Evolutionary conservation across 2,797 vertebrate species (phyloP).

Genomic region (Onychomys leucogaster): DNA sequence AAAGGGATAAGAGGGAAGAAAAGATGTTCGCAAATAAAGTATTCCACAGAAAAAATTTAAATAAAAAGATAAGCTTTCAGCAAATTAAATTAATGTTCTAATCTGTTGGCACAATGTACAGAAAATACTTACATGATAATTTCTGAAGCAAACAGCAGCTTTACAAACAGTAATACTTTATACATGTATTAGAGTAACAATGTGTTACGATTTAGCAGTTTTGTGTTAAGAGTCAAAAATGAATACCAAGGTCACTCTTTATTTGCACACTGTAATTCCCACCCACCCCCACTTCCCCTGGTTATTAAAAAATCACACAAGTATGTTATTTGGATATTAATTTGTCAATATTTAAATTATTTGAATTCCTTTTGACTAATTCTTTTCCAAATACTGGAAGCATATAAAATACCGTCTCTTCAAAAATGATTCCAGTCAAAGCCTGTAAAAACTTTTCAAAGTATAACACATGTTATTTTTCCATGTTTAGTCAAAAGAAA

Average conservation of each 20-base stretch:
- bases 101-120: slow-evolving; percentile 88
- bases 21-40: slow-evolving; percentile 68
- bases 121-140: slow-evolving; percentile 86
- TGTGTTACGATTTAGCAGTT: slow-evolving; percentile 84
- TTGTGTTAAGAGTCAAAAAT: slow-evolving; percentile 83
- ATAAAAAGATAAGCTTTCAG: slow-evolving; percentile 75
- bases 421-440: slow-evolving; percentile 83
- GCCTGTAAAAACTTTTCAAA: slow-evolving; percentile 85
- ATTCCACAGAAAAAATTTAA: slow-evolving; percentile 53
- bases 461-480: slow-evolving; percentile 80
- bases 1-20: background rate
- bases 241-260: slow-evolving; percentile 82
- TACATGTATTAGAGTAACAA: slow-evolving; percentile 86
- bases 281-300: slow-evolving; percentile 76
- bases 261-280: slow-evolving; percentile 74
- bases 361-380: slow-evolving; percentile 83
- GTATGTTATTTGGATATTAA: slow-evolving; percentile 86
- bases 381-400: slow-evolving; percentile 84
- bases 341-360: slow-evolving; percentile 85
- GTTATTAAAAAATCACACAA: slow-evolving; percentile 86
- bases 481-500: slow-evolving; percentile 86
- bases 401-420: slow-evolving; percentile 87
- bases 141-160: slow-evolving; percentile 87
- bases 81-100: slow-evolving; percentile 74
- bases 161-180: slow-evolving; percentile 87